A percentile compares a stretch with the other conserved stretches of the same genome.
phyloP scores from a whole-genome alignment of 2,888 invertebrate species.

The Escarpia spicata region DNA sequence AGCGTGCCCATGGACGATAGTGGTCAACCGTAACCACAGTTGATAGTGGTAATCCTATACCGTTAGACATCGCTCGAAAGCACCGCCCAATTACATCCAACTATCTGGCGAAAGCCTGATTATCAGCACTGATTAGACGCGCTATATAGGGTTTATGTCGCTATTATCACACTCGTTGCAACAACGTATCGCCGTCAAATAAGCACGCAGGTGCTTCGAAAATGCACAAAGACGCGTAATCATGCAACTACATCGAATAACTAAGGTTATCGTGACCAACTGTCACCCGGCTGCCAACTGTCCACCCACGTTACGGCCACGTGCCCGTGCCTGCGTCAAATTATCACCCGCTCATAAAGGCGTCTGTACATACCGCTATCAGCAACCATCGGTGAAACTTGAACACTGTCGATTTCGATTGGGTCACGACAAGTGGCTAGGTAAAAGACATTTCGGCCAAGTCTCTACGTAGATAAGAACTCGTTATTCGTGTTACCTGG shows the following conservation, averaged over 20 bases:
- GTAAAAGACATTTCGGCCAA: background rate
- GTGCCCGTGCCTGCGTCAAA: background rate
- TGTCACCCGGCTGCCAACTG: background rate
- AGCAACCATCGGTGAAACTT: background rate
- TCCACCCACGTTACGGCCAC: background rate
- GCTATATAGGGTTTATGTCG: background rate
- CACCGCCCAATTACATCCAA: background rate
- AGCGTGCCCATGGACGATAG: background rate
- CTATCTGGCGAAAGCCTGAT: background rate
- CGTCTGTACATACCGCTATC: background rate
- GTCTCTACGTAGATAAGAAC: background rate
- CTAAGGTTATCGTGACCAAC: background rate
- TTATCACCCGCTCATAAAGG: background rate
- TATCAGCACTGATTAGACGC: background rate
- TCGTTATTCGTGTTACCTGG: background rate
- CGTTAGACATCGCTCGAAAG: background rate
- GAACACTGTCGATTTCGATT: background rate
- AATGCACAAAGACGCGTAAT: slow-evolving; percentile 5
- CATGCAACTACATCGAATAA: background rate
- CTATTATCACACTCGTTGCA: background rate
- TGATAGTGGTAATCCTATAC: background rate
- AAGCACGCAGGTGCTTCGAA: background rate
- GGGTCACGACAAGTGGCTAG: background rate
- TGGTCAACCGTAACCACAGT: background rate
- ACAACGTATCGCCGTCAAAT: background rate